A percentile compares a stretch with the other conserved stretches of the same genome.
Conservation (phyloP, 2,113 vertebrate species). For the Nipponia nippon region DNA sequence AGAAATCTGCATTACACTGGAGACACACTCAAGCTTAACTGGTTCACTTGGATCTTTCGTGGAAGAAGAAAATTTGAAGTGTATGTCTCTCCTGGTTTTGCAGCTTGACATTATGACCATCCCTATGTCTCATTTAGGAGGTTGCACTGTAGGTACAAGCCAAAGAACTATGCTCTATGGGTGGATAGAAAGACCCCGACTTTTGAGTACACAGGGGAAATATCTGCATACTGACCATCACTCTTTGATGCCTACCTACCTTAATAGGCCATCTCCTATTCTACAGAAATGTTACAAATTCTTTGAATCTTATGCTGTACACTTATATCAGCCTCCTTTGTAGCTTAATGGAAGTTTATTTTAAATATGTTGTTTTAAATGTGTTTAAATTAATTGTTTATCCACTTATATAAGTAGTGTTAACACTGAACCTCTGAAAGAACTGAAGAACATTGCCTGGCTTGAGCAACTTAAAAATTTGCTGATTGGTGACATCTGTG, state of each 20-base stretch:
- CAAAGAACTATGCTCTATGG: not conserved
- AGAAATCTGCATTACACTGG: not conserved
- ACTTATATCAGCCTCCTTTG: not conserved
- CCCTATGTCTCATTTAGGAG: not conserved
- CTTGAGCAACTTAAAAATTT: not conserved
- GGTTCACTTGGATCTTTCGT: not conserved
- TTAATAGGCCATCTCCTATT: not conserved
- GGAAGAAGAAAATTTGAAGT: not conserved
- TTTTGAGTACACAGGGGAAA: not conserved
- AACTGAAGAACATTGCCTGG: not conserved
- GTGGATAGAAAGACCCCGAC: not conserved
- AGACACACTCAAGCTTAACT: not conserved
- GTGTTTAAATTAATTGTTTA: not conserved
- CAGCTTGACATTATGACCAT: not conserved
- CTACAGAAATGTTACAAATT: not conserved
- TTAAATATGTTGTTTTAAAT: not conserved
- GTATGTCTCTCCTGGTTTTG: not conserved
- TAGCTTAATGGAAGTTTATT: not conserved
- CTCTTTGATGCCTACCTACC: not conserved
- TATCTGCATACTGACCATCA: not conserved
- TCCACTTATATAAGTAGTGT: not conserved
- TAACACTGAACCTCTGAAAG: not conserved
- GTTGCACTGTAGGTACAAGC: not conserved
- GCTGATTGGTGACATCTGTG: not conserved
- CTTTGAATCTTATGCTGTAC: not conserved